Base-by-base conservation (phyloP, 2,888 invertebrate species). In the Plusia festucae region DNA sequence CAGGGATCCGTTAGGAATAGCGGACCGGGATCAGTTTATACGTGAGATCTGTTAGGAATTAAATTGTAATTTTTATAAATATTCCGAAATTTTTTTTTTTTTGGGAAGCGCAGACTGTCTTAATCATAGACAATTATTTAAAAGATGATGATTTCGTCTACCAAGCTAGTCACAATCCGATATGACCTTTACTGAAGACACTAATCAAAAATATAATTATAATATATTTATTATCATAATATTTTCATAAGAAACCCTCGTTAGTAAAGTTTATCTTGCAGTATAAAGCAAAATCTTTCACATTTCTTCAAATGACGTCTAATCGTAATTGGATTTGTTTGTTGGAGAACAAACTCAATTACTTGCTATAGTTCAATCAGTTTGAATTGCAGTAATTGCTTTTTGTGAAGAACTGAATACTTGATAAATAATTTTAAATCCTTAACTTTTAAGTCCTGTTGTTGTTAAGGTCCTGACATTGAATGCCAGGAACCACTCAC, bases 281-380 rank as follows among this genome's bases (percentile, higher is more conserved):
- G n/a, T n/a, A n/a, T 13, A 34, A 13, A 2, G 11, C 13, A 15
- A n/a, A 15, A n/a, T n/a, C 40, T 5, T 4, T n/a, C n/a, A n/a
- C n/a, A 40, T 40, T 40, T 40, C n/a, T 40, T 40, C 40, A 40
- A 40, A 40, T 40, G n/a, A 40, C 4, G 5, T 15, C 40, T 4
- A 40, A 40, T 40, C 40, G n/a, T 40, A 40, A 40, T 40, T n/a
- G 40, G n/a, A 40, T 40, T 34, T n/a, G 40, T n/a, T n/a, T 40
- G n/a, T n/a, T n/a, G n/a, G n/a, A n/a, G 11, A 11, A 32, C 13
- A 2, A 15, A 34, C 4, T 34, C 34, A 34, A 34, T 34, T 34
- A 34, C 34, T 34, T 34, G 34, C 15, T 2, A 34, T 34, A 34
- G 3, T 30, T 9, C 8, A 30, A 40, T 40, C 4, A n/a, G 40